These are phyloP conservation scores for Ciconia maguari DNA, from an alignment of 2,113 vertebrate genomes.

Conservation along the genomic window DNA sequence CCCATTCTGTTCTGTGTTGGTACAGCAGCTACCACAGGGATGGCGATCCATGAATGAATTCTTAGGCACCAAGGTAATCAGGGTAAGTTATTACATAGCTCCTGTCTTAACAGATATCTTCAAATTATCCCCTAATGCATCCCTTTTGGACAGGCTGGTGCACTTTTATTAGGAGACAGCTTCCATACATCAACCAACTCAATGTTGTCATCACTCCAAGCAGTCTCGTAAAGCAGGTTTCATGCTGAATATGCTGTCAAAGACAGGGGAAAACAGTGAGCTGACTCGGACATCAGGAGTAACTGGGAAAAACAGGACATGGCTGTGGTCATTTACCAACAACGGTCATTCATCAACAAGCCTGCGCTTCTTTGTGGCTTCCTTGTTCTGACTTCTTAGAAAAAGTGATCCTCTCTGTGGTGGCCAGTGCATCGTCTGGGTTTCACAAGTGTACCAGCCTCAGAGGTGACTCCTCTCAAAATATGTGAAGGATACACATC, in stretches of 20 bases:
- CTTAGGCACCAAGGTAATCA: not conserved
- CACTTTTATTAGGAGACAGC: not conserved
- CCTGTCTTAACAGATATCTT: not conserved
- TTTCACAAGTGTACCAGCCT: rapidly evolving
- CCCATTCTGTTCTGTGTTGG: not conserved
- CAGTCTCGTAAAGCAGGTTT: not conserved
- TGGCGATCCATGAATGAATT: rapidly evolving
- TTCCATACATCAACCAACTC: not conserved
- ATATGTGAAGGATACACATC: rapidly evolving
- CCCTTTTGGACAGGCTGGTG: not conserved
- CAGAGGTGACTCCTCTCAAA: not conserved
- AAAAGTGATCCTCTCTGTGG: not conserved
- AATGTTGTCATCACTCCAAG: not conserved
- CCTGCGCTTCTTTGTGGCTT: not conserved
- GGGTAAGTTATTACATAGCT: not conserved
- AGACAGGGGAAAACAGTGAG: not conserved
- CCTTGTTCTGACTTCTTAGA: not conserved
- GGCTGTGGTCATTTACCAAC: not conserved
- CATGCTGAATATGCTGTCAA: not conserved
- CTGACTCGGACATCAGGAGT: not conserved
- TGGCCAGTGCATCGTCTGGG: not conserved
- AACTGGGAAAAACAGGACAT: not conserved
- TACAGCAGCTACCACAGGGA: not conserved
- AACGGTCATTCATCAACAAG: not conserved
- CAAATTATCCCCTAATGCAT: not conserved